Percentiles rank a stretch among this genome's conserved stretches.
phyloP scores from a whole-genome alignment of 2,888 invertebrate species.

The Acanthosoma haemorrhoidale region DNA sequence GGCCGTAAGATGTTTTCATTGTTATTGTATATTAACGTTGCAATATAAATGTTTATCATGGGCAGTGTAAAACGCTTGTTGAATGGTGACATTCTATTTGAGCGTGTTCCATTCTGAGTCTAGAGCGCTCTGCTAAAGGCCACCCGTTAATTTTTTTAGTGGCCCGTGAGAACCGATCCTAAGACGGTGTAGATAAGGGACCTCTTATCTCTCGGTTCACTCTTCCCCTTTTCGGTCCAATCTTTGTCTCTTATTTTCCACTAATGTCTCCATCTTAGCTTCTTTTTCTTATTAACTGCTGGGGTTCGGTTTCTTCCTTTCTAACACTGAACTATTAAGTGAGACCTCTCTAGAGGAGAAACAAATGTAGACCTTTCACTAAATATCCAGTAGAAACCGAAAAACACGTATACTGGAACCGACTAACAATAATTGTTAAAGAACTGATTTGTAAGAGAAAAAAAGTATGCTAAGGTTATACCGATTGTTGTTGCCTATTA shows the following conservation, averaged over 20 bases:
- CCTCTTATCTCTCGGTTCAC: neutral
- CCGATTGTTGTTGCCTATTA: too few relatives aligned
- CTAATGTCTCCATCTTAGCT: conserved; percentile 1
- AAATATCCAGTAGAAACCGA: too few relatives aligned
- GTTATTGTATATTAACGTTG: too few relatives aligned
- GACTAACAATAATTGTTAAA: too few relatives aligned
- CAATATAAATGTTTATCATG: neutral
- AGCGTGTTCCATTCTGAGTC: neutral
- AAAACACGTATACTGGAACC: too few relatives aligned
- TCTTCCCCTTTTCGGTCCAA: conserved; percentile 4
- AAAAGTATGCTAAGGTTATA: too few relatives aligned
- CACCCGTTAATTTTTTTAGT: conserved; percentile 7
- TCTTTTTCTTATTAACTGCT: neutral
- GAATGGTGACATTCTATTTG: neutral
- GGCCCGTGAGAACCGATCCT: conserved; percentile 1
- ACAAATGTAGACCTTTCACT: too few relatives aligned
- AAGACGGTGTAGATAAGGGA: neutral
- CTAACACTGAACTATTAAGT: neutral
- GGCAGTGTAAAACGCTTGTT: neutral
- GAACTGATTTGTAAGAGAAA: too few relatives aligned
- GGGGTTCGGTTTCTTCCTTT: conserved; percentile 1
- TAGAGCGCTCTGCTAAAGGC: neutral
- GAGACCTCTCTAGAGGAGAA: too few relatives aligned
- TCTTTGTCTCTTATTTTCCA: conserved; percentile 10
- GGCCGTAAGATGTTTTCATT: too few relatives aligned